A percentile compares a stretch with the other conserved stretches of the same genome.
phyloP scores from a whole-genome alignment of 2,888 invertebrate species.

The Drosophila nr. medialis region DNA sequence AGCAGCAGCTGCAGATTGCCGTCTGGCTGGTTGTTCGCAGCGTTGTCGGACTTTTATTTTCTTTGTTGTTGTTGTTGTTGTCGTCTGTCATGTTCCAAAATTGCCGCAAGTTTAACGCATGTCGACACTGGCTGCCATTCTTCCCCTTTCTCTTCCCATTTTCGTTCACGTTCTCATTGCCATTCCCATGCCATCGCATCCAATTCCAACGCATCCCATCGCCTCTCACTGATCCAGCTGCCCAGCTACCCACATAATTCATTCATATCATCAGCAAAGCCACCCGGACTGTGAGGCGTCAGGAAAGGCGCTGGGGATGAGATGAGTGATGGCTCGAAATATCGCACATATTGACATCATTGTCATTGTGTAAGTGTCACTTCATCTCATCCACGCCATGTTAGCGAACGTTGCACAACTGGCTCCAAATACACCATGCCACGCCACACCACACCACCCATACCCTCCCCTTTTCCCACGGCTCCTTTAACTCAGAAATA shows the following conservation, averaged over 20 bases:
- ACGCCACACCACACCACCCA: neutral
- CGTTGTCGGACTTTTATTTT: conserved; percentile 41
- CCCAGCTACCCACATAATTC: conserved; percentile 78
- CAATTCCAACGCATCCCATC: conserved; percentile 4
- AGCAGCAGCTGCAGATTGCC: conserved; percentile 71
- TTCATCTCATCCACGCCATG: conserved; percentile 65
- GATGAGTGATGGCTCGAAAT: conserved; percentile 76
- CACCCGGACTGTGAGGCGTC: conserved; percentile 42
- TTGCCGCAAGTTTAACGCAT: conserved; percentile 82
- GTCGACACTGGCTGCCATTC: conserved; percentile 64
- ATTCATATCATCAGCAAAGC: conserved; percentile 80
- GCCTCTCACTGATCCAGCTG: conserved; percentile 20
- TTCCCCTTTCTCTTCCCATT: conserved; percentile 7
- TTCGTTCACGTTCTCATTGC: conserved; percentile 9
- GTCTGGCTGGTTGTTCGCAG: conserved; percentile 51
- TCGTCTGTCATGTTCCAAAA: conserved; percentile 72
- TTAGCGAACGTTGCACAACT: conserved; percentile 39
- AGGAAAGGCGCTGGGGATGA: conserved; percentile 37
- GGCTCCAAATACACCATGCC: neutral
- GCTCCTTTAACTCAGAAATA: conserved; percentile 22
- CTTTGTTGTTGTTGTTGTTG: conserved; percentile 28
- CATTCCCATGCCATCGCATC: conserved; percentile 9
- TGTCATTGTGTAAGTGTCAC: conserved; percentile 81
- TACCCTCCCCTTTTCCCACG: neutral
- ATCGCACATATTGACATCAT: conserved; percentile 75